Evolutionary conservation across 2,888 invertebrate species (phyloP).

Genomic region (Hoplodrina ambigua): DNA sequence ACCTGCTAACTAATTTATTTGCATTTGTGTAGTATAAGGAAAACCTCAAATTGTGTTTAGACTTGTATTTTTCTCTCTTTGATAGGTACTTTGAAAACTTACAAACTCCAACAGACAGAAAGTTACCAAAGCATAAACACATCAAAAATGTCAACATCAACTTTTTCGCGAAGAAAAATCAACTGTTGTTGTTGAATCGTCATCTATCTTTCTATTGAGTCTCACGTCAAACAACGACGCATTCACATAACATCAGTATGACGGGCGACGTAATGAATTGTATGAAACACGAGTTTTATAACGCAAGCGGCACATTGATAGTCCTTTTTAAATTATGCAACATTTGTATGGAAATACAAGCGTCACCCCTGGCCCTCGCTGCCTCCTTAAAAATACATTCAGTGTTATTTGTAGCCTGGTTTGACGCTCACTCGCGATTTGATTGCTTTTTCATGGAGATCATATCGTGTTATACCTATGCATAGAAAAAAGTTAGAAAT

Average conservation of each 20-base stretch:
- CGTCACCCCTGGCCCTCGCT: conserved; percentile 76
- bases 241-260: conserved; percentile 48
- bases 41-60: no score
- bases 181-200: neutral
- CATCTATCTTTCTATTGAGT: neutral
- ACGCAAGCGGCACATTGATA: conserved; percentile 74
- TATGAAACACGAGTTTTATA: conserved; percentile 82
- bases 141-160: no score
- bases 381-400: conserved; percentile 86
- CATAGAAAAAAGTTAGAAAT: conserved; percentile 32
- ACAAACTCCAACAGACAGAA: no score
- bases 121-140: no score
- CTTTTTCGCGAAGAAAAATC: no score
- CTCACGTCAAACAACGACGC: conserved; percentile 17
- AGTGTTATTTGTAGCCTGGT: conserved; percentile 84
- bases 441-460: conserved; percentile 89
- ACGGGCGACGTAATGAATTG: conserved; percentile 70
- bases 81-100: no score
- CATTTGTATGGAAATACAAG: conserved; percentile 89
- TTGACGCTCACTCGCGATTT: conserved; percentile 83
- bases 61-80: no score
- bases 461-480: conserved; percentile 70
- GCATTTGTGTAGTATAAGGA: no score
- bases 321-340: conserved; percentile 87
- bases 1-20: no score